These are phyloP conservation scores for Dolichopus griseipennis DNA, from an alignment of 2,888 invertebrate species.

Conservation along the genomic window DNA sequence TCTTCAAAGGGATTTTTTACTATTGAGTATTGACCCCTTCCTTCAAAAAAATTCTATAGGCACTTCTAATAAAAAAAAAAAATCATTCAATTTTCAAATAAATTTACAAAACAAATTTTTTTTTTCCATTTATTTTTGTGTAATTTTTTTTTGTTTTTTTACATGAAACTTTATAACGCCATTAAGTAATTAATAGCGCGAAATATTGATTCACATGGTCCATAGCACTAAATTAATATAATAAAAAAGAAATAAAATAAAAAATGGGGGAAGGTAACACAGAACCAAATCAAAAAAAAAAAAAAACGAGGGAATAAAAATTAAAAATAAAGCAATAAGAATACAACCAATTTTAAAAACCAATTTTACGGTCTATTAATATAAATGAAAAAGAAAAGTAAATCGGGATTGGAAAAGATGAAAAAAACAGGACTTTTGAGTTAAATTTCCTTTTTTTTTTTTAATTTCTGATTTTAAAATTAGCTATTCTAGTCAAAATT, in stretches of 20 bases:
- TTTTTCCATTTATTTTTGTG: background rate
- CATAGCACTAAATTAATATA: background rate
- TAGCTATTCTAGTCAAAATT: too few species aligned
- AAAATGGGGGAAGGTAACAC: background rate
- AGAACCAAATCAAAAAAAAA: too few species aligned
- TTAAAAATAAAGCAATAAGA: too few species aligned
- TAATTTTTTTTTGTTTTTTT: background rate
- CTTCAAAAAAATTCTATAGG: too few species aligned
- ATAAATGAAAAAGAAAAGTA: background rate
- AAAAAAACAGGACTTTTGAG: background rate
- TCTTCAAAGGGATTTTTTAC: too few species aligned
- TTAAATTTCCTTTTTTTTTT: background rate
- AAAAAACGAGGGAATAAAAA: too few species aligned
- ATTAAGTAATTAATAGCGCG: slow-evolving; percentile 4
- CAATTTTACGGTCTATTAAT: slow-evolving; percentile 11
- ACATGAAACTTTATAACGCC: slow-evolving; percentile 4
- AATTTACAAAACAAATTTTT: too few species aligned
- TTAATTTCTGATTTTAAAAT: background rate
- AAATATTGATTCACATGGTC: slow-evolving; percentile 4
- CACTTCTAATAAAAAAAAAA: background rate
- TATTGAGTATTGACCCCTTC: too few species aligned
- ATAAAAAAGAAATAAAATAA: background rate
- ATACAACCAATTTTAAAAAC: background rate
- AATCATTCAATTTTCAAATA: background rate
- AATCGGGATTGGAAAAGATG: background rate